These are phyloP conservation scores for Tolmerus cingulatus DNA, from an alignment of 2,888 invertebrate genomes.

Conservation along the genomic window DNA sequence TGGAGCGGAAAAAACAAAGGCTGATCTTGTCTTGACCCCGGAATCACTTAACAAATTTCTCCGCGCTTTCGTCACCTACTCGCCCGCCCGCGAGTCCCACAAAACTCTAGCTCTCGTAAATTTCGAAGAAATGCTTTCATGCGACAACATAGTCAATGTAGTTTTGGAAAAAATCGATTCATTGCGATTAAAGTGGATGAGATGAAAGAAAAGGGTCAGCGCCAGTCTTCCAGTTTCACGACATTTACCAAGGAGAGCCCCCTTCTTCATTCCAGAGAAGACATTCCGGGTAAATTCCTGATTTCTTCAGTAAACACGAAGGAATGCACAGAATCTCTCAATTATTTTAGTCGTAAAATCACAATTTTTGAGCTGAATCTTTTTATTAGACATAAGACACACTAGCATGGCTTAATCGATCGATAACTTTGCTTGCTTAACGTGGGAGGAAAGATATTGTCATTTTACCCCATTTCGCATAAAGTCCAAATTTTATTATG, in stretches of 20 bases:
- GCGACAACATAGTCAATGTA: background rate
- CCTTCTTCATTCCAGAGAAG: background rate
- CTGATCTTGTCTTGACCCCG: background rate
- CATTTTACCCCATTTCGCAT: background rate
- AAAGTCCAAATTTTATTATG: background rate
- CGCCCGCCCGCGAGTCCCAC: background rate
- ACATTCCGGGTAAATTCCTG: background rate
- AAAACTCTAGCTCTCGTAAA: background rate
- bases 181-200: background rate
- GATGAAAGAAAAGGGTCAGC: slow-evolving; percentile 21
- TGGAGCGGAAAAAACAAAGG: background rate
- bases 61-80: background rate
- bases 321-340: background rate
- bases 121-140: background rate
- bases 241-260: background rate
- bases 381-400: background rate
- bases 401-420: background rate
- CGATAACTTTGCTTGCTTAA: background rate
- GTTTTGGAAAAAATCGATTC: background rate
- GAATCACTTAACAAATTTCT: slow-evolving; percentile 27
- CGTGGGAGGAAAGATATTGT: background rate
- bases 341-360: background rate
- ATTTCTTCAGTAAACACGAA: background rate
- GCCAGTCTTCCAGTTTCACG: background rate
- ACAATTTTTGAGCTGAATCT: background rate